A percentile compares a stretch with the other conserved stretches of the same genome.
phyloP scores from a whole-genome alignment of 1,140 invertebrate genomes.

The Goniozus legneri region DNA sequence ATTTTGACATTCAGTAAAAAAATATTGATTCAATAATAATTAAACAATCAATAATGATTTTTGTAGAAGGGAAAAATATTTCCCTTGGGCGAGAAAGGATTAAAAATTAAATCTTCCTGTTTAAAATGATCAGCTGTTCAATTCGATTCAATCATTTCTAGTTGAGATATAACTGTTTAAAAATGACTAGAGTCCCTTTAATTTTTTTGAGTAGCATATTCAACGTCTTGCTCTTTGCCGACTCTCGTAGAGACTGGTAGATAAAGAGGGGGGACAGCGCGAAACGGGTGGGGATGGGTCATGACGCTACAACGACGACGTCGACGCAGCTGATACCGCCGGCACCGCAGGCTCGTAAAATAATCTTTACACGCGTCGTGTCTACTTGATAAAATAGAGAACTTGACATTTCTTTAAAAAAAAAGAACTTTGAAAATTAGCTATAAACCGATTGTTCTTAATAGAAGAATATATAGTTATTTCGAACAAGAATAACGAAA shows the following conservation, averaged over 20 bases:
- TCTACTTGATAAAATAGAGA: constrained; percentile 29
- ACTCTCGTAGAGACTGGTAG: too few relatives aligned
- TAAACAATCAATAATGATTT: too few relatives aligned
- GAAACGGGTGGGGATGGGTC: too few relatives aligned
- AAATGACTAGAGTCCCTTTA: constrained; percentile 46
- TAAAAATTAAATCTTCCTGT: too few relatives aligned
- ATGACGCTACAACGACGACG: too few relatives aligned
- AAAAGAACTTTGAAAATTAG: not conserved
- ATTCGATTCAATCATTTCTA: not conserved
- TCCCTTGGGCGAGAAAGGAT: too few relatives aligned
- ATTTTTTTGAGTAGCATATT: constrained; percentile 41
- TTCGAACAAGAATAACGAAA: too few relatives aligned
- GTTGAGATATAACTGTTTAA: constrained; percentile 35
- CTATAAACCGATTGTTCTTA: not conserved
- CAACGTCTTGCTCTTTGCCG: not conserved
- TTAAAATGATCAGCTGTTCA: too few relatives aligned
- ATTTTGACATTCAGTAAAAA: too few relatives aligned
- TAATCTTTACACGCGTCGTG: constrained; percentile 29
- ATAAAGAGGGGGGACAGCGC: not conserved
- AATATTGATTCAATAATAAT: too few relatives aligned
- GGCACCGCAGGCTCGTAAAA: constrained; percentile 38
- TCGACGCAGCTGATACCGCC: constrained; percentile 40
- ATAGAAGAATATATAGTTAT: not conserved
- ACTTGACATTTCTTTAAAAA: not conserved
- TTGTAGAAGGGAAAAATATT: too few relatives aligned